Evolutionary conservation across 1,140 invertebrate genomes (phyloP).

Genomic region (Berghia stephanieae): DNA sequence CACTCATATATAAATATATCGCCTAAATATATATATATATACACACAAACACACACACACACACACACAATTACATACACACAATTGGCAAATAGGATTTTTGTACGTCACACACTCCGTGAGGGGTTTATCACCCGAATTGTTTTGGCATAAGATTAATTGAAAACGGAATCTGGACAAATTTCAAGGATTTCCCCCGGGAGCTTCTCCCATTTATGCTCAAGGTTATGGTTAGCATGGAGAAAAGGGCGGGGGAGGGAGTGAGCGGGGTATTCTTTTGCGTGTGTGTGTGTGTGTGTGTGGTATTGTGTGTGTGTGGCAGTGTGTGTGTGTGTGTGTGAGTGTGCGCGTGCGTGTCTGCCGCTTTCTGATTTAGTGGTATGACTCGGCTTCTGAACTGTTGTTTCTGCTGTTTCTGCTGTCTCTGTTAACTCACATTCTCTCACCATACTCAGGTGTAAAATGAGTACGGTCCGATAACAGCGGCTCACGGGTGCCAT

Average conservation of each 20-base stretch:
- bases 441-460: background rate
- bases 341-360: background rate
- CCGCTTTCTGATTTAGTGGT: background rate
- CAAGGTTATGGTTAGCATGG: background rate
- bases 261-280: too few species aligned
- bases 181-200: background rate
- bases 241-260: background rate
- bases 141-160: constrained; percentile 36
- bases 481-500: background rate
- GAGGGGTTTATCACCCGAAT: background rate
- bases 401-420: background rate
- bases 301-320: background rate
- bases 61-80: too few species aligned
- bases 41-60: background rate
- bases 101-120: too few species aligned
- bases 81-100: background rate
- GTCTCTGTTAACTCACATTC: background rate
- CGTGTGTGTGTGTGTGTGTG: background rate
- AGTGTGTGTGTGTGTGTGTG: background rate
- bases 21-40: background rate
- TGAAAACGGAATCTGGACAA: background rate
- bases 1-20: background rate
- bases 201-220: background rate
- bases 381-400: background rate
- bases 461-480: background rate